These are phyloP conservation scores for Triops cancriformis DNA, from an alignment of 1,140 invertebrate genomes.

Conservation along the genomic window DNA sequence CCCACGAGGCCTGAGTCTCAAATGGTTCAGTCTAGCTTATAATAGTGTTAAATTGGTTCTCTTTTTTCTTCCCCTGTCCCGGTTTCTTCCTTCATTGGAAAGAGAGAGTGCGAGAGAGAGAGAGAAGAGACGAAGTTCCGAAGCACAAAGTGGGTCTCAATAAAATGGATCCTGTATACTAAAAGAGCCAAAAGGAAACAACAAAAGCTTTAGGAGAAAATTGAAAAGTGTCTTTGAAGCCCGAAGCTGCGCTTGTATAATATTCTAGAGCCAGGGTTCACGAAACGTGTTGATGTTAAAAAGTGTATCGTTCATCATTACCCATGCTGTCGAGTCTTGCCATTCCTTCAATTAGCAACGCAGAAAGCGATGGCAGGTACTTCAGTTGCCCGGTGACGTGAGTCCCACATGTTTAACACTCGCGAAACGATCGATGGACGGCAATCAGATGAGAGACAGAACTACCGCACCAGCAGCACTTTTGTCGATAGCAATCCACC, in stretches of 20 bases:
- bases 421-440: constrained; percentile 2
- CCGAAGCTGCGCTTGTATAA: background rate
- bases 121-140: background rate
- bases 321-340: background rate
- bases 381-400: background rate
- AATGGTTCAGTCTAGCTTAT: background rate
- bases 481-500: background rate
- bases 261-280: background rate
- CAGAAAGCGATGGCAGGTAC: background rate
- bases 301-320: background rate
- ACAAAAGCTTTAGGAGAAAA: background rate
- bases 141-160: background rate
- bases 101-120: background rate
- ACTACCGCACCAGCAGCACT: background rate
- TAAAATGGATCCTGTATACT: background rate
- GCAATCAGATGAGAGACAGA: constrained; percentile 2
- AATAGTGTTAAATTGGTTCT: constrained; percentile 14
- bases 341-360: constrained; percentile 1
- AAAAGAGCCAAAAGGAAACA: background rate
- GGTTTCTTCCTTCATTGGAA: background rate
- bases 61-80: background rate
- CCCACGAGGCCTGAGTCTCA: background rate
- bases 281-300: background rate
- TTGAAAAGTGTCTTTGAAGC: background rate
- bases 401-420: background rate